Evolutionary conservation across 2,797 vertebrate species (phyloP).

Genomic region (Gymnocypris eckloni): DNA sequence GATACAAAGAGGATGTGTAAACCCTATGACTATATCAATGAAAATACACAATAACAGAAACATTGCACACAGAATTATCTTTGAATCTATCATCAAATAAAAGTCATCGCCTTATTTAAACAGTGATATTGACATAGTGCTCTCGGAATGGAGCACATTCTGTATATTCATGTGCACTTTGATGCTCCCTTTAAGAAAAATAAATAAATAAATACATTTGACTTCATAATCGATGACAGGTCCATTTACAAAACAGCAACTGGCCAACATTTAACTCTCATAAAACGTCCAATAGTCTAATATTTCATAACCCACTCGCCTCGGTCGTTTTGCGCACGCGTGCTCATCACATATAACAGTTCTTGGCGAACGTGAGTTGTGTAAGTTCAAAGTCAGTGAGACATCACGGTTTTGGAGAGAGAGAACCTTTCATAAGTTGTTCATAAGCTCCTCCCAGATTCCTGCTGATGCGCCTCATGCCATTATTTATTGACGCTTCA

Average conservation of each 20-base stretch:
- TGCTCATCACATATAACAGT: not conserved
- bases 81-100: not conserved
- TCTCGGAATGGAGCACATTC: not conserved
- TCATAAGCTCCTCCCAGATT: constrained; percentile 35
- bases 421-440: constrained; percentile 29
- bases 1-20: not conserved
- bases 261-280: not conserved
- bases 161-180: not conserved
- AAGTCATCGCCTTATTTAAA: not conserved
- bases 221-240: not conserved
- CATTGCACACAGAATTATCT: not conserved
- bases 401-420: not conserved
- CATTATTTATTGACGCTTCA: constrained; percentile 10
- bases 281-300: not conserved
- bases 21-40: not conserved
- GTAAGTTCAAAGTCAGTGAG: constrained; percentile 15
- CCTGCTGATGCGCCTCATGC: not conserved
- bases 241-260: not conserved
- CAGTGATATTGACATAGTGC: not conserved
- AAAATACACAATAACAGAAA: not conserved
- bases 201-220: not conserved
- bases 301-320: constrained; percentile 3
- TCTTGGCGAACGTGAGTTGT: constrained; percentile 10
- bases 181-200: not conserved
- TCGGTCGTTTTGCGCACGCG: not conserved